These are phyloP conservation scores for Archips crataeganus DNA, from an alignment of 2,888 invertebrate genomes.

Conservation along the genomic window DNA sequence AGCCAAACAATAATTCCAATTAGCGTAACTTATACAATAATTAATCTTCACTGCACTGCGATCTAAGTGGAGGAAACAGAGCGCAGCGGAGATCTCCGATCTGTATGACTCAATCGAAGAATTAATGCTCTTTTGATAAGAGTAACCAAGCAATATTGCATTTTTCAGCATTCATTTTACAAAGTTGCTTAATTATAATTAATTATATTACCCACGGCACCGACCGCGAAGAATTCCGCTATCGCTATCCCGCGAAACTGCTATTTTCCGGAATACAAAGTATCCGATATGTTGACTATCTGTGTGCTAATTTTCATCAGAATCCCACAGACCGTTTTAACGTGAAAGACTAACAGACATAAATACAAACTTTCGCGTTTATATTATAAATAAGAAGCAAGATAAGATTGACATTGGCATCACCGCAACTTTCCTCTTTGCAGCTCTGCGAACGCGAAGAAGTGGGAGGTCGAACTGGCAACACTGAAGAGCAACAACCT, in stretches of 20 bases:
- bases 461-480: conserved; percentile 98
- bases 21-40: background rate
- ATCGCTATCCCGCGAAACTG: too few species aligned
- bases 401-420: background rate
- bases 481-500: conserved; percentile 98
- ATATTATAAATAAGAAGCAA: too few species aligned
- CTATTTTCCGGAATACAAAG: too few species aligned
- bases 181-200: background rate
- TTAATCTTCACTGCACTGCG: background rate
- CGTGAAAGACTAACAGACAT: too few species aligned
- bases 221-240: too few species aligned
- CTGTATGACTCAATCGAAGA: background rate
- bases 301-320: too few species aligned
- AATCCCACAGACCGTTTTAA: too few species aligned
- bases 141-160: background rate
- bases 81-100: background rate
- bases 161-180: background rate
- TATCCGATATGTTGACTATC: too few species aligned
- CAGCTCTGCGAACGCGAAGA: conserved; percentile 99
- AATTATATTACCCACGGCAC: too few species aligned
- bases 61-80: background rate
- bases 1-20: conserved; percentile 13
- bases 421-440: conserved; percentile 46
- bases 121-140: background rate
- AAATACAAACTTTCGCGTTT: too few species aligned